A percentile compares a stretch with the other conserved stretches of the same genome.
phyloP scores from a whole-genome alignment of 2,113 vertebrate species.

The Elephas maximus region DNA sequence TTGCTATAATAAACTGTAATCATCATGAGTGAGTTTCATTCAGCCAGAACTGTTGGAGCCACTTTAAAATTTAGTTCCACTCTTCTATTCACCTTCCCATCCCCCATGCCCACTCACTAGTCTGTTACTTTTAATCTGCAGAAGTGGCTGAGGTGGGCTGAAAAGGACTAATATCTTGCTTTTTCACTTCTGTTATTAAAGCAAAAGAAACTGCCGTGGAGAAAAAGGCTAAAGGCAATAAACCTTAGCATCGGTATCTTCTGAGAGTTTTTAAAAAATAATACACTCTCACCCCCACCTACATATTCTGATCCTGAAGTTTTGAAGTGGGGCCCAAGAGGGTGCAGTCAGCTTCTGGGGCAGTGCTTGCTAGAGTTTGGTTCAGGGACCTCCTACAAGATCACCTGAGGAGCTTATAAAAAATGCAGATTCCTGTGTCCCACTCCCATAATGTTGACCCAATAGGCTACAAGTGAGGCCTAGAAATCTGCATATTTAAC shows the following conservation, averaged over 20 bases:
- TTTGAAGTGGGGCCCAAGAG: background rate
- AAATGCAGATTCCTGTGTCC: background rate
- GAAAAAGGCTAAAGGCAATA: background rate
- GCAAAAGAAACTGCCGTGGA: slow-evolving; percentile 28
- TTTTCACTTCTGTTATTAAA: slow-evolving; percentile 1
- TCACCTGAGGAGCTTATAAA: background rate
- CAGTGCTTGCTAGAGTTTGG: background rate
- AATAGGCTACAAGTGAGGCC: background rate
- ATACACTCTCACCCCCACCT: background rate
- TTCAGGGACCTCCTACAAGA: background rate
- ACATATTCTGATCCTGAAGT: background rate
- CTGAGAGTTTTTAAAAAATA: background rate
- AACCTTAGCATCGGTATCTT: background rate
- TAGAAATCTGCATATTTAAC: slow-evolving; percentile 45
- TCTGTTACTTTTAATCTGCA: background rate
- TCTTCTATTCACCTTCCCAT: background rate
- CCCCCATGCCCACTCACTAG: background rate
- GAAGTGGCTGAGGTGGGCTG: background rate
- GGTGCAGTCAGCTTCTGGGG: slow-evolving; percentile 24
- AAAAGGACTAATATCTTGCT: slow-evolving; percentile 19
- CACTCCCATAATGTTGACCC: background rate
- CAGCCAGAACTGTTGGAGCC: background rate
- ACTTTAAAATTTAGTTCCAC: slow-evolving; percentile 1
- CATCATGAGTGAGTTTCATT: background rate
- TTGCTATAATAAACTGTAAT: background rate